phyloP scores from a whole-genome alignment of 2,113 vertebrate genomes.

The Danionella cerebrum region DNA sequence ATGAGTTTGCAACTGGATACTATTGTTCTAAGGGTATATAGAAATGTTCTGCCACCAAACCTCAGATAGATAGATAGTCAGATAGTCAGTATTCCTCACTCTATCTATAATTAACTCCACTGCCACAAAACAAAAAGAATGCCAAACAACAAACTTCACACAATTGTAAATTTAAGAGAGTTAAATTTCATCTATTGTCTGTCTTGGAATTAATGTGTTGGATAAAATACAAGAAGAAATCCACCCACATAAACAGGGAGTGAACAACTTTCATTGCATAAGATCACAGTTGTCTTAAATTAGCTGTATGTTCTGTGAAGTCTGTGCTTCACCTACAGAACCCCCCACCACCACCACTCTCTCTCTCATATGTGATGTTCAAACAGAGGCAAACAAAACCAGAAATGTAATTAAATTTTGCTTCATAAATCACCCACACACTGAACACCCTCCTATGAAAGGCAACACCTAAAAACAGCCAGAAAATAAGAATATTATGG shows the following conservation, averaged over 20 bases:
- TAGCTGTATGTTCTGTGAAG: background rate
- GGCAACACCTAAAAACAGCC: background rate
- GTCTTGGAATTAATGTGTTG: background rate
- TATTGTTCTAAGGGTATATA: no score
- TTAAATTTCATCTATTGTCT: background rate
- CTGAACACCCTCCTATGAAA: background rate
- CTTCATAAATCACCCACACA: background rate
- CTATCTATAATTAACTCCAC: background rate
- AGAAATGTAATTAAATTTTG: background rate
- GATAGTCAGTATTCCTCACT: no score
- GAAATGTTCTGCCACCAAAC: no score
- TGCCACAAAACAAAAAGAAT: background rate
- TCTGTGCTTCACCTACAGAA: background rate
- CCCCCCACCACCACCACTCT: background rate
- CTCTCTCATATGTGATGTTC: background rate
- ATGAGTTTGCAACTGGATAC: no score
- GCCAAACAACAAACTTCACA: background rate
- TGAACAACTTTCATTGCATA: background rate
- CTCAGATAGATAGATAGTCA: no score
- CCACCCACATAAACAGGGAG: background rate
- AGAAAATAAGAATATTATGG: no score
- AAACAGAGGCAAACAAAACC: background rate
- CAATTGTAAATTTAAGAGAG: background rate
- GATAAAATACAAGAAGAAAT: background rate
- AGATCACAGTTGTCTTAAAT: conserved; percentile 11